Percentiles rank a stretch among this genome's conserved stretches.
These are phyloP conservation scores for Drosophila fuyamai DNA, from an alignment of 1,140 invertebrate genomes.

Conservation along the genomic window DNA sequence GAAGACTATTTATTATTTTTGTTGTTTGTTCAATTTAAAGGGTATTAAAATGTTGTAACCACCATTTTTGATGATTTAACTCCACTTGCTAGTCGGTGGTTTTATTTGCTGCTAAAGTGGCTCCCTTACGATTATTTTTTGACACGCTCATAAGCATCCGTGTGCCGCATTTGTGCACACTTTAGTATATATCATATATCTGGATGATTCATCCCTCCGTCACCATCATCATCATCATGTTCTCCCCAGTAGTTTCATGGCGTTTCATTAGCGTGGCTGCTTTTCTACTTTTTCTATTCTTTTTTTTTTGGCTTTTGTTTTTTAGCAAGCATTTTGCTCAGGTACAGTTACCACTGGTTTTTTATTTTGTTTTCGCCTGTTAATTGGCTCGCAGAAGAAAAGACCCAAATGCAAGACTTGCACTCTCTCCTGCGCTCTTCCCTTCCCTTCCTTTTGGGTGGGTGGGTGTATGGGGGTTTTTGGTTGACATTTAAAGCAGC, in stretches of 20 bases:
- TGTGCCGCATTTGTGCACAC: conserved; percentile 21
- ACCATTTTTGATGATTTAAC: background rate
- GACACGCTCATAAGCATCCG: conserved; percentile 23
- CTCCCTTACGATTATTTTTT: conserved; percentile 24
- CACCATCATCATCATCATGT: conserved; percentile 14
- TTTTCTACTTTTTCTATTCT: conserved; percentile 36
- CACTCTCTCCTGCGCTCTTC: conserved; percentile 12
- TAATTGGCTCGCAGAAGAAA: conserved; percentile 40
- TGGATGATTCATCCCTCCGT: conserved; percentile 53
- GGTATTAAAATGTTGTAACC: conserved; percentile 2
- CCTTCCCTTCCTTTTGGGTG: background rate
- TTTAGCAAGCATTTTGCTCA: conserved; percentile 19
- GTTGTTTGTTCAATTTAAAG: background rate
- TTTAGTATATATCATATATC: conserved; percentile 18
- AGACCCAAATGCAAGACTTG: conserved; percentile 30
- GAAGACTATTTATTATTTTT: too few species aligned
- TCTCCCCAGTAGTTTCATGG: conserved; percentile 26
- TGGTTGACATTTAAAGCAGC: conserved; percentile 50
- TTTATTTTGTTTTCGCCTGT: conserved; percentile 20
- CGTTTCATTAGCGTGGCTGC: conserved; percentile 54
- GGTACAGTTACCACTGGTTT: conserved; percentile 36
- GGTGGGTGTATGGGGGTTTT: background rate
- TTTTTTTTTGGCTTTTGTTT: conserved; percentile 1
- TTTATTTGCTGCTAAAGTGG: conserved; percentile 16
- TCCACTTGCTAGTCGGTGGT: conserved; percentile 6